Evolutionary conservation across 64 coral and sea anemone genomes (phyloP), one percentile per base, ranked within the genome.

Genomic region (Trachythela sp.): DNA sequence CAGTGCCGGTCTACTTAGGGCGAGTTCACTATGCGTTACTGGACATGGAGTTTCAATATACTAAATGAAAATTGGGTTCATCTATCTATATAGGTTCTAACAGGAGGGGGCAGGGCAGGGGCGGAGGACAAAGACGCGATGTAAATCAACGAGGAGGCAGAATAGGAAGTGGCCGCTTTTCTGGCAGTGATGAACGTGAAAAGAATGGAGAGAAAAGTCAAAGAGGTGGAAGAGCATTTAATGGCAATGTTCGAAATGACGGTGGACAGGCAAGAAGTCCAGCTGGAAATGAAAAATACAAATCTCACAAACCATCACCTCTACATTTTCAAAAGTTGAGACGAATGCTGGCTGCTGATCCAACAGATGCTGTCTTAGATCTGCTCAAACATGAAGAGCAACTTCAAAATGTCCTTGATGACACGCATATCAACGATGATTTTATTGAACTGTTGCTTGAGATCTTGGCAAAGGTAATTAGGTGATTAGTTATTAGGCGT

Each of bases 291-390:
- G 75, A 80, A 30, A 2, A 39, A 0, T 5, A 22, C 59, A 39
- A 80, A 39, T 37, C 31, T 37, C 75, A 80, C 37, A 80, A 80
- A 35, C 75, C 75, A 15, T 80, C 75, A 10, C 75, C 75, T 37
- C 37, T 80, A 14, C 75, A 80, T 80, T 10, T 80, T 80, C 33
- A 39, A 39, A 80, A 80, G 32, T 30, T 80, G 37, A 35, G 34
- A 37, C 26, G 75, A 0, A 80, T 80, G 75, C 13, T 39, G 26
- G 20, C 75, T 35, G 37, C 37, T 35, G 75, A 80, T 36, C 75
- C 75, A 80, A 80, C 75, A 37, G 75, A 80, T 36, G 75, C 20
- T 22, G 75, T 80, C 32, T 30, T 80, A 37, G 75, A 80, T 80
- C 35, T 80, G 37, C 33, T 80, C 8, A 80, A 80, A 80, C 75